phyloP scores from a whole-genome alignment of 2,888 invertebrate genomes.

The Synanthedon myopaeformis region DNA sequence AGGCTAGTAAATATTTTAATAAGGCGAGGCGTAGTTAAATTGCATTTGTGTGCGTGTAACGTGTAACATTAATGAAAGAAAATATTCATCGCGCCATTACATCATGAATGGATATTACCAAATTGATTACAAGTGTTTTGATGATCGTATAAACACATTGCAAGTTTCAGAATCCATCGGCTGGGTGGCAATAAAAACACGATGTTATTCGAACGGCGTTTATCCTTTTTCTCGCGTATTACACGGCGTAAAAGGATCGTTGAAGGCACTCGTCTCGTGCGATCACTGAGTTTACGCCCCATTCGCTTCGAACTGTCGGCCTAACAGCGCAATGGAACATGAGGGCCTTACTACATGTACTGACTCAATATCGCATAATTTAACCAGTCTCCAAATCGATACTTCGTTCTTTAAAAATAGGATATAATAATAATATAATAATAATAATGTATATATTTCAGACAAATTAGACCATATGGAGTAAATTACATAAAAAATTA shows the following conservation, averaged over 20 bases:
- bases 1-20: too few species aligned
- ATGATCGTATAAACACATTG: neutral
- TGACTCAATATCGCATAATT: neutral
- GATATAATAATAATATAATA: neutral
- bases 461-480: too few species aligned
- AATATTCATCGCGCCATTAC: too few species aligned
- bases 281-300: conserved; percentile 29
- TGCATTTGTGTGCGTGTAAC: too few species aligned
- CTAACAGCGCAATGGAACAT: conserved; percentile 10
- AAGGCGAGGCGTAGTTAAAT: too few species aligned
- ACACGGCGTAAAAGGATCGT: conserved; percentile 28
- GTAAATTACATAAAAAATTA: too few species aligned
- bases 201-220: conserved; percentile 18
- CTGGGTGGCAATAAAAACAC: conserved; percentile 1
- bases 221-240: conserved; percentile 19
- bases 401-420: too few species aligned
- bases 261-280: conserved; percentile 23
- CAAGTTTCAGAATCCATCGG: neutral
- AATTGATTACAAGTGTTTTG: too few species aligned
- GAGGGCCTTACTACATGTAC: neutral
- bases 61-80: too few species aligned
- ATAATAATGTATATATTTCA: too few species aligned
- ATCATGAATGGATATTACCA: too few species aligned
- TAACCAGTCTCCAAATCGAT: neutral
- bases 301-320: conserved; percentile 20